Evolutionary conservation across 2,113 vertebrate species (phyloP).

Genomic region (Podiceps cristatus): DNA sequence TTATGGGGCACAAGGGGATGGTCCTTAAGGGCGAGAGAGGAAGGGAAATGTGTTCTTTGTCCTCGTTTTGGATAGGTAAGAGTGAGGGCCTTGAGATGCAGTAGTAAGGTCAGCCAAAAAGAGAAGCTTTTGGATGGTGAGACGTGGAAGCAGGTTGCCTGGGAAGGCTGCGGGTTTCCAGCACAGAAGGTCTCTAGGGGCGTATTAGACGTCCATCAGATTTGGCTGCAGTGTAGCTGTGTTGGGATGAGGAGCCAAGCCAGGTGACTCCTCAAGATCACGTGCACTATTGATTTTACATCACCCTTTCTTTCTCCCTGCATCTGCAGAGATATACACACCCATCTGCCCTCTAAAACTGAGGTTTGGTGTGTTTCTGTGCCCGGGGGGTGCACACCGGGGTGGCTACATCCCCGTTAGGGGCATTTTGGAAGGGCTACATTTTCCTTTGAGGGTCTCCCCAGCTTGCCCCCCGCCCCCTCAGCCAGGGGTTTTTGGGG

Average conservation of each 20-base stretch:
- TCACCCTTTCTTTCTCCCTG: not conserved
- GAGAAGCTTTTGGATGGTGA: not conserved
- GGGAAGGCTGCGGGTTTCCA: not conserved
- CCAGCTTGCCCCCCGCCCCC: not conserved
- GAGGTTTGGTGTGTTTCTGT: not conserved
- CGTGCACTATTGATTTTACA: conserved; percentile 30
- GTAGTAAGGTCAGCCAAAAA: not conserved
- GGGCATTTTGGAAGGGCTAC: not conserved
- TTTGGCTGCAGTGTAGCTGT: not conserved
- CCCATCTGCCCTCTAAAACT: not conserved
- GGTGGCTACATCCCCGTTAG: not conserved
- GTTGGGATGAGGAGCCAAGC: not conserved
- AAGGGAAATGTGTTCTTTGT: not conserved
- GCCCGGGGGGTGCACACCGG: not conserved
- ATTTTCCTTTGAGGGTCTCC: not conserved
- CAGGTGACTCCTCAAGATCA: not conserved
- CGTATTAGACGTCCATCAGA: not conserved
- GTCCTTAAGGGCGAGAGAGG: not conserved
- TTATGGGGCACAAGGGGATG: not conserved
- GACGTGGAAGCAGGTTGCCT: not conserved
- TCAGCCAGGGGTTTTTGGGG: not conserved
- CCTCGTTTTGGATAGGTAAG: not conserved
- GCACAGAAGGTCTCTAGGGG: not conserved
- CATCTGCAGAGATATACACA: not conserved
- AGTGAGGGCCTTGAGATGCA: not conserved